Conservation (phyloP, 1,140 invertebrate species). For the Psix sp. region DNA sequence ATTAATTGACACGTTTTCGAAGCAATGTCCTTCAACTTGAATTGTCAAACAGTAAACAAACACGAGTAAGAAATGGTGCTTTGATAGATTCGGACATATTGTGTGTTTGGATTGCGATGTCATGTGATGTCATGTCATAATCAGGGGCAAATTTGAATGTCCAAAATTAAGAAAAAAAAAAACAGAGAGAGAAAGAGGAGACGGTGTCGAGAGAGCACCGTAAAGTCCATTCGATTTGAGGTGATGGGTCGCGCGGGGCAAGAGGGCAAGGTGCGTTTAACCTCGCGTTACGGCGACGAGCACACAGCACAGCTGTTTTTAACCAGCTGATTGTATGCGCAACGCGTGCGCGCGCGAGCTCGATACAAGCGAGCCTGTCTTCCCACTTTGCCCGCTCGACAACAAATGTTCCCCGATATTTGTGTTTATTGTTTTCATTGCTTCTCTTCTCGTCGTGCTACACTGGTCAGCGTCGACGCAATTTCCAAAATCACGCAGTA, state of each 20-base stretch:
- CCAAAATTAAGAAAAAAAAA: background rate
- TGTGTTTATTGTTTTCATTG: conserved; percentile 16
- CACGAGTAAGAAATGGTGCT: conserved; percentile 1
- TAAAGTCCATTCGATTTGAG: too few relatives aligned
- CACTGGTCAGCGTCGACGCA: too few relatives aligned
- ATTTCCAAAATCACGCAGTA: too few relatives aligned
- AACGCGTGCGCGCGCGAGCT: conserved; percentile 58
- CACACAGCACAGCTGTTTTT: conserved; percentile 75
- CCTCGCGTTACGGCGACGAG: conserved; percentile 62
- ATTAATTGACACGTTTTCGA: too few relatives aligned
- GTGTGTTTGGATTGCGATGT: too few relatives aligned
- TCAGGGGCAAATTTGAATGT: too few relatives aligned
- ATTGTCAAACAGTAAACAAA: conserved; percentile 18
- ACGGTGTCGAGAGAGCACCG: background rate
- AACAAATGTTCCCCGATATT: conserved; percentile 4
- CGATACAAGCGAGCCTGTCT: conserved; percentile 11
- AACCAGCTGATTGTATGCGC: conserved; percentile 72
- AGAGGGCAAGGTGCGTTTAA: conserved; percentile 38
- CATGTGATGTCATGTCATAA: conserved; percentile 1
- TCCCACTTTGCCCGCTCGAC: background rate
- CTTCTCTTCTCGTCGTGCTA: too few relatives aligned
- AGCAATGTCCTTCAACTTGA: conserved; percentile 13
- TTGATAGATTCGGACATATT: background rate
- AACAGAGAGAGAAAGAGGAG: background rate
- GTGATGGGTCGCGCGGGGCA: too few relatives aligned